A percentile compares a stretch with the other conserved stretches of the same genome.
phyloP scores from a whole-genome alignment of 2,888 invertebrate species.

The Elegia similella region DNA sequence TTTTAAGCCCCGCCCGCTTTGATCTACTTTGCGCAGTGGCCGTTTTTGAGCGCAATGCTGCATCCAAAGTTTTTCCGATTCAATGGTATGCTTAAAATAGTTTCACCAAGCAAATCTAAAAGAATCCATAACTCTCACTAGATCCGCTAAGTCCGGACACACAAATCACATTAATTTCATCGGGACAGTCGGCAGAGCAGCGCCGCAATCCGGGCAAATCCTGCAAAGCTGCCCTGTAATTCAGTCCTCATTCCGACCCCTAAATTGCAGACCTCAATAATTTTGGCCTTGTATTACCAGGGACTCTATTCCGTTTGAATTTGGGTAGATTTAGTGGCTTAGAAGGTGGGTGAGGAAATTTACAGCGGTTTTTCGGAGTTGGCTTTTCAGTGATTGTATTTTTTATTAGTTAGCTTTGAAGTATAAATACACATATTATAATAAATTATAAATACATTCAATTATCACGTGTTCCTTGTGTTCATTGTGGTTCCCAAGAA shows the following conservation, averaged over 20 bases:
- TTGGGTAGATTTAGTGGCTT: not conserved
- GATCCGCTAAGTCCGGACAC: not conserved
- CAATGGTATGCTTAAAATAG: too few relatives aligned
- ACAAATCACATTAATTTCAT: slow-evolving; percentile 8
- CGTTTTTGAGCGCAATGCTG: too few relatives aligned
- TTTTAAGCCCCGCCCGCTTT: too few relatives aligned
- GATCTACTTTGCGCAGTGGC: too few relatives aligned
- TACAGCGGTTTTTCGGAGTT: too few relatives aligned
- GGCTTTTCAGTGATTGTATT: too few relatives aligned
- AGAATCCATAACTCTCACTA: not conserved
- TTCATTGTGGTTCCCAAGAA: too few relatives aligned
- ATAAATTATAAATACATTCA: too few relatives aligned
- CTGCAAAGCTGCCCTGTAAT: slow-evolving; percentile 36
- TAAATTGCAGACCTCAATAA: slow-evolving; percentile 46
- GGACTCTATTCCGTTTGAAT: slow-evolving; percentile 19
- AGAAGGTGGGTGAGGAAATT: not conserved
- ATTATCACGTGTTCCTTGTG: too few relatives aligned
- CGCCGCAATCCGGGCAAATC: slow-evolving; percentile 34
- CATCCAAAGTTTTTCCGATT: too few relatives aligned
- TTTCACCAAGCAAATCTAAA: not conserved
- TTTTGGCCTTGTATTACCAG: slow-evolving; percentile 35
- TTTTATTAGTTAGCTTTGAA: too few relatives aligned
- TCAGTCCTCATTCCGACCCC: slow-evolving; percentile 30
- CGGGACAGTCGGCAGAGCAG: not conserved
- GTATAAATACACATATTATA: too few relatives aligned